Conservation (phyloP, 2,113 vertebrate genomes). For the Phasianus colchicus region DNA sequence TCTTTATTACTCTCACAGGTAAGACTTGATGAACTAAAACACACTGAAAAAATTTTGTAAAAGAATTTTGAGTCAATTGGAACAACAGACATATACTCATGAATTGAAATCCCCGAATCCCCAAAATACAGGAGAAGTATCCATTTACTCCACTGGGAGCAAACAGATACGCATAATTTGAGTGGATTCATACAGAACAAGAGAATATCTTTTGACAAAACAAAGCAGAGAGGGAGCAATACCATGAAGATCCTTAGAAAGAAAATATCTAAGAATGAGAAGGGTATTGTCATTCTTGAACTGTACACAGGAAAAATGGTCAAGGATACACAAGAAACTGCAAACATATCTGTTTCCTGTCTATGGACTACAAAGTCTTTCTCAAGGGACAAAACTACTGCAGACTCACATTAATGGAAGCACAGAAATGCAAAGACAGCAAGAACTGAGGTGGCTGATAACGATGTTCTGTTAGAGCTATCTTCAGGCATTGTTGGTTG, state of each 20-base stretch:
- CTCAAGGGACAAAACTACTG: conserved; percentile 8
- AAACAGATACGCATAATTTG: neutral
- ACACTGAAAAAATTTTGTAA: neutral
- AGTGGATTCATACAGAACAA: neutral
- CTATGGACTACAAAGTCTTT: conserved; percentile 50
- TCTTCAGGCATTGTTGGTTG: neutral
- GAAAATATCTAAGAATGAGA: conserved; percentile 56
- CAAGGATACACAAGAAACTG: conserved; percentile 58
- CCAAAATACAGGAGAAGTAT: neutral
- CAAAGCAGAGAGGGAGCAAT: neutral
- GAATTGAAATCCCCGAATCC: neutral
- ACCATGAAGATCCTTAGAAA: conserved; percentile 50
- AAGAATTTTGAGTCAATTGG: neutral
- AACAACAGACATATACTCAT: neutral
- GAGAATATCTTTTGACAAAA: neutral
- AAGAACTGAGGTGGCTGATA: neutral
- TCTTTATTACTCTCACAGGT: neutral
- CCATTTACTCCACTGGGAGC: neutral
- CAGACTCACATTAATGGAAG: conserved; percentile 14
- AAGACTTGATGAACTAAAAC: neutral
- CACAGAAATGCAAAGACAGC: conserved; percentile 16
- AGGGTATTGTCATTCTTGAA: conserved; percentile 53
- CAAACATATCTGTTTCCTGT: conserved; percentile 68
- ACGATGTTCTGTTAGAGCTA: neutral
- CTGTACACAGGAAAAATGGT: conserved; percentile 73